A percentile compares a stretch with the other conserved stretches of the same genome.
Conservation (phyloP, 2,888 invertebrate genomes). For the Therioaphis trifolii region DNA sequence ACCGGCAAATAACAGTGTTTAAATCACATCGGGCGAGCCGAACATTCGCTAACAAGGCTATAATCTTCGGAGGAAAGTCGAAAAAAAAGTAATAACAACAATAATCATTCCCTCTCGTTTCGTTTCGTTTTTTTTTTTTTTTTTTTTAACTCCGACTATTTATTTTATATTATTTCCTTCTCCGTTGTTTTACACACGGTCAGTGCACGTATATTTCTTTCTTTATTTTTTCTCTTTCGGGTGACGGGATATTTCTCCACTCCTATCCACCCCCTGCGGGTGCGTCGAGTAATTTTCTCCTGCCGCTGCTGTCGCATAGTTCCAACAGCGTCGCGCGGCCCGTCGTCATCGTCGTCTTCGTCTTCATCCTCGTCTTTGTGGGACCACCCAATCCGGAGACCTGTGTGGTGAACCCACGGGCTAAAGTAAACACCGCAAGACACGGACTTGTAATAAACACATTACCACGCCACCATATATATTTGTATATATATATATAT, state of each 20-base stretch:
- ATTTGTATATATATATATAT: too few relatives aligned
- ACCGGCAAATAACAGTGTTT: slow-evolving; percentile 58
- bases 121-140: slow-evolving; percentile 29
- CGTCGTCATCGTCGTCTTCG: slow-evolving; percentile 14
- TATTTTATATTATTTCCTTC: slow-evolving; percentile 24
- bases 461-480: too few relatives aligned
- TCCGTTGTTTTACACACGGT: slow-evolving; percentile 33
- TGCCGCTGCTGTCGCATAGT: not conserved
- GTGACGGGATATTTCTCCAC: not conserved
- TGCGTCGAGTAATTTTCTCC: slow-evolving; percentile 41
- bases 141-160: not conserved
- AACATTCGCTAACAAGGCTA: slow-evolving; percentile 61
- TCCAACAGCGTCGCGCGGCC: not conserved
- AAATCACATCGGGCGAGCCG: slow-evolving; percentile 53
- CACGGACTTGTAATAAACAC: slow-evolving; percentile 36
- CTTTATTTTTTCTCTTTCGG: not conserved
- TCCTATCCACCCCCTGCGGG: not conserved
- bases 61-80: slow-evolving; percentile 32
- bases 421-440: slow-evolving; percentile 48
- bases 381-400: slow-evolving; percentile 61
- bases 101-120: slow-evolving; percentile 24
- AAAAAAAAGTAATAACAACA: not conserved
- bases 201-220: not conserved
- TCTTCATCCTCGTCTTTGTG: not conserved
- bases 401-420: slow-evolving; percentile 47